Conservation (phyloP, 2,888 invertebrate species). For the Tuberolachnus salignus region DNA sequence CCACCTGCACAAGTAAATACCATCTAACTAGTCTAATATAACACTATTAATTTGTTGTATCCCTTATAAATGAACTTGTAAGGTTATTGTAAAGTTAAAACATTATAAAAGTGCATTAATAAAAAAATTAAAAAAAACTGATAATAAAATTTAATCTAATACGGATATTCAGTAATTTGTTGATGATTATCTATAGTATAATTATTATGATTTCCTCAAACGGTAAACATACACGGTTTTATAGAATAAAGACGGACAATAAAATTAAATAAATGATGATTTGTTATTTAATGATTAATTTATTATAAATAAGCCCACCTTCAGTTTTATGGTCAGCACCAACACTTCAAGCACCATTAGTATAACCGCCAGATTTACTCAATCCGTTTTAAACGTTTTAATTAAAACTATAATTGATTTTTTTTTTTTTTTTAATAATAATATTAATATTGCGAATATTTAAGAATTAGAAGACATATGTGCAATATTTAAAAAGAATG, state of each 20-base stretch:
- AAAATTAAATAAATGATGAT: too few relatives aligned
- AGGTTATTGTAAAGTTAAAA: neutral
- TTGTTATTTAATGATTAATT: neutral
- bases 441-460: slow-evolving; percentile 6
- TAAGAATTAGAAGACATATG: slow-evolving; percentile 9
- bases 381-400: neutral
- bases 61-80: too few relatives aligned
- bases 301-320: neutral
- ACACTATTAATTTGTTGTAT: too few relatives aligned
- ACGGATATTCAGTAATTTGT: too few relatives aligned
- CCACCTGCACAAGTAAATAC: too few relatives aligned
- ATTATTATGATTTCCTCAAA: too few relatives aligned
- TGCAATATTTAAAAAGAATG: slow-evolving; percentile 12
- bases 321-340: too few relatives aligned
- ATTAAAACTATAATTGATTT: neutral
- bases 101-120: neutral
- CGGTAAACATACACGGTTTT: too few relatives aligned
- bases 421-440: neutral
- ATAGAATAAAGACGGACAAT: too few relatives aligned
- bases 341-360: neutral
- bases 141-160: too few relatives aligned
- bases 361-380: neutral
- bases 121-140: neutral
- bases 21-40: too few relatives aligned
- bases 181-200: too few relatives aligned